A percentile compares a stretch with the other conserved stretches of the same genome.
These are phyloP conservation scores for Champsocephalus esox DNA, from an alignment of 2,797 vertebrate species.

Conservation along the genomic window DNA sequence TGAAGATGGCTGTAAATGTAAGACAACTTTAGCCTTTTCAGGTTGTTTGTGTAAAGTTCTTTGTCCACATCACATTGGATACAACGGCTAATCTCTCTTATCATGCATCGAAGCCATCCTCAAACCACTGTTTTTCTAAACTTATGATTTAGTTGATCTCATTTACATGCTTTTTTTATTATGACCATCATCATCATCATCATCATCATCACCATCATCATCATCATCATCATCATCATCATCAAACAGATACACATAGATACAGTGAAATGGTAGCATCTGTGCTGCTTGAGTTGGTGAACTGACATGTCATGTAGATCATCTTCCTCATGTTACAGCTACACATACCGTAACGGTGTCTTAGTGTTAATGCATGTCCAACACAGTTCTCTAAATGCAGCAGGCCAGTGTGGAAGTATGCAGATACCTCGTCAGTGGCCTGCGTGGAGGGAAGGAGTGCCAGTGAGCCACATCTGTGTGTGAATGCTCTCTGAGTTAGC, in stretches of 20 bases:
- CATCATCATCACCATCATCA: too few species aligned
- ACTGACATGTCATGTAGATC: background rate
- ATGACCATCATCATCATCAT: background rate
- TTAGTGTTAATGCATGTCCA: background rate
- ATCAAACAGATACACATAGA: background rate
- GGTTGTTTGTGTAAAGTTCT: too few species aligned
- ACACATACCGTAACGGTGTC: background rate
- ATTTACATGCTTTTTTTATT: background rate
- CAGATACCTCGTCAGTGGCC: background rate
- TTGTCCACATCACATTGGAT: too few species aligned
- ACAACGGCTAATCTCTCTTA: too few species aligned
- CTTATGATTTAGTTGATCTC: background rate
- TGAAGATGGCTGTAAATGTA: too few species aligned
- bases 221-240: background rate
- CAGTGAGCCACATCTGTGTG: background rate
- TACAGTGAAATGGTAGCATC: background rate
- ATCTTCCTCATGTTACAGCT: background rate
- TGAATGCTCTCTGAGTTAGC: background rate
- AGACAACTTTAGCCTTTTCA: too few species aligned
- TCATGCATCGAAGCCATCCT: too few species aligned
- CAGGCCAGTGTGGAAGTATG: background rate
- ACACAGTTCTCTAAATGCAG: background rate
- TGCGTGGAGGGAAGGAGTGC: background rate
- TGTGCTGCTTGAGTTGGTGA: background rate
- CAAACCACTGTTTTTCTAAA: too few species aligned